Evolutionary conservation across 2,797 vertebrate species (phyloP).

Genomic region (Allenopithecus nigroviridis): DNA sequence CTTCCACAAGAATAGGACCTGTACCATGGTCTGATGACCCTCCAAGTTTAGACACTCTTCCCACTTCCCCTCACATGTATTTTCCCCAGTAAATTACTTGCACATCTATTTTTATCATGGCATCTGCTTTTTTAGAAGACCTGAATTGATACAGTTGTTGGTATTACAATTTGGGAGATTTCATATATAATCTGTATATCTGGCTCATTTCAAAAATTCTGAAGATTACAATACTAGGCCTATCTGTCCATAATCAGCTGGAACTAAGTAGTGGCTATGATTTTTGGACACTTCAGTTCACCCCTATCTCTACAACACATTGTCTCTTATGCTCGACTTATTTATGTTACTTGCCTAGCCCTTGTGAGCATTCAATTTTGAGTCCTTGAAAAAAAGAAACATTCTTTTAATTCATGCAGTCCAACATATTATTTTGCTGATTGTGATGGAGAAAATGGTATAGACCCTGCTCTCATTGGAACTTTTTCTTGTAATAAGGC

Average conservation of each 20-base stretch:
- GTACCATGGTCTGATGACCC: not conserved
- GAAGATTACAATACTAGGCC: not conserved
- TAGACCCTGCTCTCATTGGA: not conserved
- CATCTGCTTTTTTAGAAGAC: not conserved
- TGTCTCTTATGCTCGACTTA: not conserved
- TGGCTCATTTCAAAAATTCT: not conserved
- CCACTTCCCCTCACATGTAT: not conserved
- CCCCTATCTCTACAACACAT: not conserved
- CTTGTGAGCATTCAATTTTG: not conserved
- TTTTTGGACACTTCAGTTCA: not conserved
- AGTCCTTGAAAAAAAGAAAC: not conserved
- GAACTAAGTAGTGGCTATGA: not conserved
- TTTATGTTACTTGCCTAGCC: not conserved
- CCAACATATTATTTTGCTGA: constrained; percentile 6
- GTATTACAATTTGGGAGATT: not conserved
- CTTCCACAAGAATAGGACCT: not conserved
- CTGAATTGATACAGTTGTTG: not conserved
- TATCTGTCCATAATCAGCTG: not conserved
- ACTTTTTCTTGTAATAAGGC: not conserved
- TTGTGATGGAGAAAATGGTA: not conserved
- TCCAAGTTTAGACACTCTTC: not conserved
- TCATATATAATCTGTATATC: not conserved
- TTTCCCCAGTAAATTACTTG: not conserved
- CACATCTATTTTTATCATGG: not conserved
- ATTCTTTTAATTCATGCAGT: not conserved